A percentile compares a stretch with the other conserved stretches of the same genome.
Evolutionary conservation across 2,113 vertebrate species (phyloP).

Genomic region (Etheostoma cragini): DNA sequence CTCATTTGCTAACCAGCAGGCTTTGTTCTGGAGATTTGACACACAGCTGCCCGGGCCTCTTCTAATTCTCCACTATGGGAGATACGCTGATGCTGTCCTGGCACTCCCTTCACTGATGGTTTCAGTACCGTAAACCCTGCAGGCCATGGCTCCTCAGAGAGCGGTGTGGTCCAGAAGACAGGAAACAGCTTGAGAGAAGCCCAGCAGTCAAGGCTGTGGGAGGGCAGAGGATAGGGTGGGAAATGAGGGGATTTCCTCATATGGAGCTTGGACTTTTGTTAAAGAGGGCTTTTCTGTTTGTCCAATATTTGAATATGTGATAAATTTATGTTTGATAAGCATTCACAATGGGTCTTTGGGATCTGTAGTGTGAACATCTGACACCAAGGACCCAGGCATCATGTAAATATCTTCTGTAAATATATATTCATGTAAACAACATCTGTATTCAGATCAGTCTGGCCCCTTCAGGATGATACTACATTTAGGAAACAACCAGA

Average conservation of each 20-base stretch:
- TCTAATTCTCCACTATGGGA: conserved; percentile 23
- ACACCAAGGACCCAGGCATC: neutral
- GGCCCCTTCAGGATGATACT: neutral
- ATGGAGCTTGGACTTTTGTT: conserved; percentile 62
- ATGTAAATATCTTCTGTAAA: neutral
- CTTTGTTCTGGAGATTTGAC: conserved; percentile 15
- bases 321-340: neutral
- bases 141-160: conserved; percentile 78
- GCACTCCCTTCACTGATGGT: conserved; percentile 47
- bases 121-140: conserved; percentile 56
- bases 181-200: conserved; percentile 87
- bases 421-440: no score
- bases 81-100: conserved; percentile 4
- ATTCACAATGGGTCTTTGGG: neutral
- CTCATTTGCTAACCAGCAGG: conserved; percentile 10
- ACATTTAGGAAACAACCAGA: neutral
- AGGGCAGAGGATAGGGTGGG: conserved; percentile 76
- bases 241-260: conserved; percentile 81
- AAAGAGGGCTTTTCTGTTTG: conserved; percentile 42
- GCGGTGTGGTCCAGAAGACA: conserved; percentile 81
- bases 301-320: conserved; percentile 17
- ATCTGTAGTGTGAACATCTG: neutral
- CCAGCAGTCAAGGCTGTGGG: conserved; percentile 81
- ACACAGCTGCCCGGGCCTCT: conserved; percentile 30
- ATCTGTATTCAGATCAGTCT: conserved; percentile 9